These are phyloP conservation scores for Halcyon chelicuti DNA, from an alignment of 2,797 vertebrate genomes.

Conservation along the genomic window DNA sequence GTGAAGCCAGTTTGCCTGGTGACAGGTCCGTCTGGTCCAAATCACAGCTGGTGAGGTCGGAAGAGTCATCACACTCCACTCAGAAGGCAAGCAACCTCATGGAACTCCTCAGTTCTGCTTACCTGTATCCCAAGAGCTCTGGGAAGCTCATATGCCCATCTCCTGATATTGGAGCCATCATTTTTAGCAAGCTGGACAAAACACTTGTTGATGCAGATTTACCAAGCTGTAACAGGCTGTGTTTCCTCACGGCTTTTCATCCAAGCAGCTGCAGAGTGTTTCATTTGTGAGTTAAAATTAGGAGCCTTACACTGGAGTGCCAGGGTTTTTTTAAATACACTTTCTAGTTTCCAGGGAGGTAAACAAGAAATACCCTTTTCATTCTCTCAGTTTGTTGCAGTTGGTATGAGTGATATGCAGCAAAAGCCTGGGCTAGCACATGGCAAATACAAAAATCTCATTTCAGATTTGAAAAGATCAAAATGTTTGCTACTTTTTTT, in stretches of 20 bases:
- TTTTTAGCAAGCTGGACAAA: neutral
- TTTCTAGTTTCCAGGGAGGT: neutral
- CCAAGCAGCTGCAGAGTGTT: neutral
- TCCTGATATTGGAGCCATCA: neutral
- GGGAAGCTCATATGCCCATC: neutral
- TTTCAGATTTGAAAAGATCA: neutral
- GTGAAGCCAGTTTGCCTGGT: neutral
- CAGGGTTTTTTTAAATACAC: neutral
- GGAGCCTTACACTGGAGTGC: neutral
- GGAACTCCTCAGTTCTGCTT: neutral
- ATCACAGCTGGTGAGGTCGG: rapidly evolving
- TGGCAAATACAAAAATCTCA: neutral
- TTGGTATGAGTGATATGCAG: neutral
- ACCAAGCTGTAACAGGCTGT: neutral
- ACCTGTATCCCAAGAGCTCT: neutral
- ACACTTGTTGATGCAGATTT: neutral
- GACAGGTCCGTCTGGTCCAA: neutral
- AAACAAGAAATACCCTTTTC: neutral
- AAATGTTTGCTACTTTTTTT: neutral
- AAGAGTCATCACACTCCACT: neutral
- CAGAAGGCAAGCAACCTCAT: neutral
- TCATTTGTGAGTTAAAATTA: neutral
- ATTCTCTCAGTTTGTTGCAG: neutral
- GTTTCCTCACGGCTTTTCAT: neutral
- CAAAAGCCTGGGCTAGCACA: neutral